These are phyloP conservation scores for Chiloscyllium plagiosum DNA, from an alignment of 2,113 vertebrate species.

Conservation along the genomic window DNA sequence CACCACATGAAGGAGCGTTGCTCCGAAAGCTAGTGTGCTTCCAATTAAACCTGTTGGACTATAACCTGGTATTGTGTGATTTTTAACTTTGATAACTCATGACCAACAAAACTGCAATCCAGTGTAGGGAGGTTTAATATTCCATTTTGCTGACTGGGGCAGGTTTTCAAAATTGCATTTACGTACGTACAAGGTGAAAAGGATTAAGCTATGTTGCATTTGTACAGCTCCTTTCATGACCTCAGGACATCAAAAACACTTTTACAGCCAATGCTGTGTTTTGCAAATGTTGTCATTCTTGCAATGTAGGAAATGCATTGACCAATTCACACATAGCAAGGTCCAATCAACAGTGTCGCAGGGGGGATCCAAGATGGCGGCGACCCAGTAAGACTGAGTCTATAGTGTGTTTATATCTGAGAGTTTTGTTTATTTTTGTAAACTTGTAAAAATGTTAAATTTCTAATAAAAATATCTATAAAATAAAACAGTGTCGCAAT, in stretches of 20 bases:
- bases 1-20: too few species aligned
- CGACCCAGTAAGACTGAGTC: too few species aligned
- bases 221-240: background rate
- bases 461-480: too few species aligned
- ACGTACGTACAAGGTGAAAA: background rate
- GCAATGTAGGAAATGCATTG: background rate
- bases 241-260: background rate
- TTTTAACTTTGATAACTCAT: too few species aligned
- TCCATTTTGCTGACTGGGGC: background rate
- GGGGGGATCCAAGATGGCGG: too few species aligned
- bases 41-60: too few species aligned
- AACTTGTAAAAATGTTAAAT: too few species aligned
- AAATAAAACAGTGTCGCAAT: background rate
- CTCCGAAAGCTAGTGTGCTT: too few species aligned
- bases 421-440: too few species aligned
- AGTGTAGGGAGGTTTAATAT: background rate
- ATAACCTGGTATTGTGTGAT: too few species aligned
- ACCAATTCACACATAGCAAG: background rate
- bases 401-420: too few species aligned
- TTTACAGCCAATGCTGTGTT: background rate
- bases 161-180: background rate
- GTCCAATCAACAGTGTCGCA: background rate
- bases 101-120: background rate
- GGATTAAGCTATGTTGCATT: background rate
- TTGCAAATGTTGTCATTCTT: background rate